Conservation (phyloP, 2,797 vertebrate genomes). For the Crocodylus rhombifer region DNA sequence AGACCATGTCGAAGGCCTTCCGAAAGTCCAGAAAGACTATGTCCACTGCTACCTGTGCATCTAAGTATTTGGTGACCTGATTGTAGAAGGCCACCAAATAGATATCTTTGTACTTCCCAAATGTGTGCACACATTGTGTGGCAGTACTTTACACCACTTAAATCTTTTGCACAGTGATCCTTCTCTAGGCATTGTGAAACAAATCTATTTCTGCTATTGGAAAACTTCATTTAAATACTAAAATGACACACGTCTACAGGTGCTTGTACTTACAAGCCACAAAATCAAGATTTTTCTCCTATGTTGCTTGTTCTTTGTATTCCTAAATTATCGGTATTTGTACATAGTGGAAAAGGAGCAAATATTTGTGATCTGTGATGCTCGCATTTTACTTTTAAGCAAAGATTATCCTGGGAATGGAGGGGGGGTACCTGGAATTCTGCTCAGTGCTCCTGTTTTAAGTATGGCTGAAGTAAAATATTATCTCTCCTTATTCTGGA, state of each 20-base stretch:
- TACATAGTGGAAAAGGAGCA: neutral
- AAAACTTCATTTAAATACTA: neutral
- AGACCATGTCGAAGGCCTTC: no score
- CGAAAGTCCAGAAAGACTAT: no score
- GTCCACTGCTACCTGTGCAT: no score
- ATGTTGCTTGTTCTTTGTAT: neutral
- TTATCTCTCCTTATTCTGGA: no score
- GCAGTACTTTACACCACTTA: neutral
- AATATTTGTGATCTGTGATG: neutral
- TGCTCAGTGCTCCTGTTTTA: no score
- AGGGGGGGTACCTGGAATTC: no score
- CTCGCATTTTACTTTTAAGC: neutral
- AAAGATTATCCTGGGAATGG: neutral
- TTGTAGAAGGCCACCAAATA: no score
- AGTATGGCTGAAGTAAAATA: no score
- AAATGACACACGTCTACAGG: neutral
- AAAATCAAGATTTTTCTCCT: neutral
- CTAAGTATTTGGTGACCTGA: no score
- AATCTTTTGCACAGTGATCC: neutral
- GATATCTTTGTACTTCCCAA: neutral
- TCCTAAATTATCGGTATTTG: neutral
- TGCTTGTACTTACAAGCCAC: neutral
- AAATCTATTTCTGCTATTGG: neutral
- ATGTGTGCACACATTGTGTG: neutral
- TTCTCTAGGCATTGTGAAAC: neutral